Evolutionary conservation across 2,797 vertebrate species (phyloP).

Genomic region (Onychomys leucogaster): DNA sequence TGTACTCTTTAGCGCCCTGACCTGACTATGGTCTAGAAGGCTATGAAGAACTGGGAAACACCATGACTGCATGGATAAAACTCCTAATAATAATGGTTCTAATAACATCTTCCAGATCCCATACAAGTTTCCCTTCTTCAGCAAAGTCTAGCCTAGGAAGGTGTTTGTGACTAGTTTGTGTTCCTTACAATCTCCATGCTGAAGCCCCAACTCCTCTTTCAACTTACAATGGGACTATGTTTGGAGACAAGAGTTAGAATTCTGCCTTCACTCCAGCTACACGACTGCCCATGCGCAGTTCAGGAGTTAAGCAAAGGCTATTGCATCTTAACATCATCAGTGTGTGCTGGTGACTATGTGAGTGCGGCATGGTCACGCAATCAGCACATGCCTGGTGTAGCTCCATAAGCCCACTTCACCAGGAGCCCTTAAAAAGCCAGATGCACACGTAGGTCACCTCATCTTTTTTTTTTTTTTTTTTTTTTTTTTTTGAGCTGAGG

Average conservation of each 20-base stretch:
- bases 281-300: too few relatives aligned
- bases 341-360: too few relatives aligned
- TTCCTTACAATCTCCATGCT: background rate
- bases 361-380: too few relatives aligned
- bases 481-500: too few relatives aligned
- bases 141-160: background rate
- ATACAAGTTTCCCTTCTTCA: background rate
- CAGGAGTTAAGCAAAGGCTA: too few relatives aligned
- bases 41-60: background rate
- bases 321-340: too few relatives aligned
- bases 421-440: too few relatives aligned
- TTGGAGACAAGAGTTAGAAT: background rate
- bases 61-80: background rate
- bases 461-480: too few relatives aligned
- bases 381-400: too few relatives aligned
- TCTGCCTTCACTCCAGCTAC: too few relatives aligned
- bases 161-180: background rate
- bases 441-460: too few relatives aligned
- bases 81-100: background rate
- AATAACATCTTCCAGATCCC: background rate
- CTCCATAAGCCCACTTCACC: too few relatives aligned
- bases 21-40: background rate
- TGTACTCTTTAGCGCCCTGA: background rate
- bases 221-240: background rate
- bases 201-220: background rate